These are phyloP conservation scores for Suricata suricatta DNA, from an alignment of 2,113 vertebrate genomes.

Conservation along the genomic window DNA sequence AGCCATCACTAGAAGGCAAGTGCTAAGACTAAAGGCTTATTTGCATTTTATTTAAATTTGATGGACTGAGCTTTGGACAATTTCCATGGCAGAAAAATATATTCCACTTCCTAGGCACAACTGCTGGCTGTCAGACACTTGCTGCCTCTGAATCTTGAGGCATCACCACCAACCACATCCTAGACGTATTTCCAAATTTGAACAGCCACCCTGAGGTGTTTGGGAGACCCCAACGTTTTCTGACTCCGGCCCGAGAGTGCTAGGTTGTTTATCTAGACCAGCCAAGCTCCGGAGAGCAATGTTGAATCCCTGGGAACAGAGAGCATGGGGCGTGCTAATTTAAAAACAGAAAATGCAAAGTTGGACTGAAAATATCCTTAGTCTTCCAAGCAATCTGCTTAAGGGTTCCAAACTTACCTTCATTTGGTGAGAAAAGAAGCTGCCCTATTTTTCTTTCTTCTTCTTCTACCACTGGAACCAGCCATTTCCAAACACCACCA, in stretches of 20 bases:
- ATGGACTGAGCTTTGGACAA: slow-evolving; percentile 77
- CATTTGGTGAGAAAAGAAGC: slow-evolving; percentile 72
- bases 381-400: slow-evolving; percentile 74
- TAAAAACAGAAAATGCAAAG: slow-evolving; percentile 82
- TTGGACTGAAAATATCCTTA: slow-evolving; percentile 76
- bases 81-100: slow-evolving; percentile 69
- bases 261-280: slow-evolving; percentile 45
- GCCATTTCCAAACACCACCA: slow-evolving; percentile 63
- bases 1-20: slow-evolving; percentile 71
- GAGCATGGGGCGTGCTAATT: slow-evolving; percentile 75
- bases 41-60: slow-evolving; percentile 78
- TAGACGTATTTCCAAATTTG: slow-evolving; percentile 32
- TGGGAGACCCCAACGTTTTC: slow-evolving; percentile 58
- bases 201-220: slow-evolving; percentile 58
- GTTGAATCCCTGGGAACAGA: slow-evolving; percentile 47
- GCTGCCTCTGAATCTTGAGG: slow-evolving; percentile 56
- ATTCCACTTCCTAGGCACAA: slow-evolving; percentile 70
- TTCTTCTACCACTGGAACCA: slow-evolving; percentile 61
- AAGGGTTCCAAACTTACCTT: slow-evolving; percentile 79
- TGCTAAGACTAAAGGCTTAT: slow-evolving; percentile 80
- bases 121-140: slow-evolving; percentile 49
- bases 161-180: slow-evolving; percentile 53
- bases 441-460: slow-evolving; percentile 65
- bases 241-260: slow-evolving; percentile 44
- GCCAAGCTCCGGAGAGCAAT: slow-evolving; percentile 46